phyloP scores from a whole-genome alignment of 2,888 invertebrate genomes.

The Cheilosia scutellata region DNA sequence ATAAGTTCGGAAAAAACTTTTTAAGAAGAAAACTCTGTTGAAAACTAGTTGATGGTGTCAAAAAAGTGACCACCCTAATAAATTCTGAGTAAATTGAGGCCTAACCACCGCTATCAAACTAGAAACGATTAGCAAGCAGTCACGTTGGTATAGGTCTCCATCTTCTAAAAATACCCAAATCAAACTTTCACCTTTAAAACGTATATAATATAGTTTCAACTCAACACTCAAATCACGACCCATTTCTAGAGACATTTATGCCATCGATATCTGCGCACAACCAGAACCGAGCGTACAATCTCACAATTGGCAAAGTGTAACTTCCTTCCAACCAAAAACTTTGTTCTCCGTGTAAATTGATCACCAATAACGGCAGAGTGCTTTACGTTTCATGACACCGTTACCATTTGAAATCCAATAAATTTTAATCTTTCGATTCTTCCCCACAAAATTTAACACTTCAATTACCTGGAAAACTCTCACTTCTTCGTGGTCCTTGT shows the following conservation, averaged over 20 bases:
- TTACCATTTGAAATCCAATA: constrained; percentile 75
- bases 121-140: too few relatives aligned
- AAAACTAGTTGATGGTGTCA: too few relatives aligned
- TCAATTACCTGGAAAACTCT: constrained; percentile 75
- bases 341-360: constrained; percentile 70
- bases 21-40: too few relatives aligned
- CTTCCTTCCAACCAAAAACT: constrained; percentile 39
- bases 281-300: constrained; percentile 27
- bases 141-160: too few relatives aligned
- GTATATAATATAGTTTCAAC: constrained; percentile 3
- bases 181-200: constrained; percentile 29
- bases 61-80: too few relatives aligned
- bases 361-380: constrained; percentile 72
- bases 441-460: constrained; percentile 75
- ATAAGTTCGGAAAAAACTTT: too few relatives aligned
- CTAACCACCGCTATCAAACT: too few relatives aligned
- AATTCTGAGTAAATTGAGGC: too few relatives aligned
- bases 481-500: constrained; percentile 1
- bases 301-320: constrained; percentile 56
- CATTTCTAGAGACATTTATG: constrained; percentile 60
- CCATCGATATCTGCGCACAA: constrained; percentile 25
- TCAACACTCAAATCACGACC: constrained; percentile 66
- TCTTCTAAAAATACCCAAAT: neutral
- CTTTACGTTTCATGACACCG: constrained; percentile 72
- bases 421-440: constrained; percentile 76